Percentiles rank a stretch among this genome's conserved stretches.
phyloP scores from a whole-genome alignment of 2,888 invertebrate species.

The Drosophila meridionalis region DNA sequence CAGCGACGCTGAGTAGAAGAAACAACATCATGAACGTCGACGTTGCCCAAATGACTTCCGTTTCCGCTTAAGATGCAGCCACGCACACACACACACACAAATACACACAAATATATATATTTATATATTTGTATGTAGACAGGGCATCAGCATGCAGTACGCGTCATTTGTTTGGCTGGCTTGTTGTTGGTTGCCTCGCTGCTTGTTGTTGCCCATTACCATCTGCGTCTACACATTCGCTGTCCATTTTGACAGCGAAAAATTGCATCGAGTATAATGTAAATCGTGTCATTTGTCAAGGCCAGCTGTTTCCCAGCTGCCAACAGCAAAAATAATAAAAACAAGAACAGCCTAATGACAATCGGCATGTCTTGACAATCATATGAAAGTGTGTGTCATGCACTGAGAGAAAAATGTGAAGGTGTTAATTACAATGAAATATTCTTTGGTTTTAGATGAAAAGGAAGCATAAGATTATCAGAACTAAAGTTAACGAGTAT shows the following conservation, averaged over 20 bases:
- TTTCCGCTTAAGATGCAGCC: slow-evolving; percentile 75
- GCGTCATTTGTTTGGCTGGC: slow-evolving; percentile 70
- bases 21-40: slow-evolving; percentile 66
- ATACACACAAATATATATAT: slow-evolving; percentile 8
- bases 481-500: not conserved
- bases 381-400: slow-evolving; percentile 10
- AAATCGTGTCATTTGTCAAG: slow-evolving; percentile 82
- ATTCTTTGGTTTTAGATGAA: no score
- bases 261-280: slow-evolving; percentile 80
- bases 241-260: slow-evolving; percentile 74
- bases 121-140: not conserved
- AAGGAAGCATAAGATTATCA: not conserved
- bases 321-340: slow-evolving; percentile 29
- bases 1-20: slow-evolving; percentile 27
- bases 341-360: slow-evolving; percentile 60
- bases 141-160: slow-evolving; percentile 63
- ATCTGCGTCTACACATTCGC: slow-evolving; percentile 75
- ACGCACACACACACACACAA: slow-evolving; percentile 24
- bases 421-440: not conserved
- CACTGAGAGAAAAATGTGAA: slow-evolving; percentile 1
- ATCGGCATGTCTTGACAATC: slow-evolving; percentile 55
- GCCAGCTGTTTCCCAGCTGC: slow-evolving; percentile 67
- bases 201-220: slow-evolving; percentile 56
- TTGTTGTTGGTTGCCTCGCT: slow-evolving; percentile 24
- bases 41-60: slow-evolving; percentile 78